Base-by-base conservation (phyloP, 2,888 invertebrate species). In the Muschampia plurimacula region DNA sequence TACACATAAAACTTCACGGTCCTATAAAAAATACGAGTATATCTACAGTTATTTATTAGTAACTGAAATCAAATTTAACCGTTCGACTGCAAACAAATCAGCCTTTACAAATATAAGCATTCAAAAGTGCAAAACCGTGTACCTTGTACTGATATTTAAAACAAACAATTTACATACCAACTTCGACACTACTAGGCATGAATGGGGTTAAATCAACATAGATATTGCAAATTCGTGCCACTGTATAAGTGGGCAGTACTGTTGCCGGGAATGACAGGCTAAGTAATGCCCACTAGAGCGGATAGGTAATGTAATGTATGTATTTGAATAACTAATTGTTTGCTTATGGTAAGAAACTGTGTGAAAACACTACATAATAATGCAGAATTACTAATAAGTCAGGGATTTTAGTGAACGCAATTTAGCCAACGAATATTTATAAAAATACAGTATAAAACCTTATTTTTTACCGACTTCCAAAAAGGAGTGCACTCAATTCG, bases 141-240 rank as follows among this genome's bases (percentile, higher is more conserved):
- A 63, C 44, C 22, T 63, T 41, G 67, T 67, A 67, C 67, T 57
- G 67, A 55, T 57, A 67, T 57, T 67, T 57, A 67, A 67, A 67
- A 67, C 67, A 41, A 67, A 41, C 67, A 67, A 13, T 70, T 69
- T 55, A 65, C 64, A 70, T 63, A 65, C 55, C 57, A 59, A 49
- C 46, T 60, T 46, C 59, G 49, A 36, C 59, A 59, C 52, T n/a
- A 49, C 65, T 49, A 39, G 44, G 44, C 52, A 39, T 55, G 44
- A 71, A 71, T 66, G 66, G 71, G 71, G 65, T 71, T 71, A 71
- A 49, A 71, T 66, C 46, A 71, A 60, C 71, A 65, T 65, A 65
- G 36, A 65, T 55, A 67, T 71, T 60, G 60, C 66, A 59, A 66
- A 65, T 59, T 36, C 15, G 49, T 49, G 65, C 65, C 63, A 65